A percentile compares a stretch with the other conserved stretches of the same genome.
phyloP scores from a whole-genome alignment of 2,113 vertebrate genomes.

The Edolisoma coerulescens region DNA sequence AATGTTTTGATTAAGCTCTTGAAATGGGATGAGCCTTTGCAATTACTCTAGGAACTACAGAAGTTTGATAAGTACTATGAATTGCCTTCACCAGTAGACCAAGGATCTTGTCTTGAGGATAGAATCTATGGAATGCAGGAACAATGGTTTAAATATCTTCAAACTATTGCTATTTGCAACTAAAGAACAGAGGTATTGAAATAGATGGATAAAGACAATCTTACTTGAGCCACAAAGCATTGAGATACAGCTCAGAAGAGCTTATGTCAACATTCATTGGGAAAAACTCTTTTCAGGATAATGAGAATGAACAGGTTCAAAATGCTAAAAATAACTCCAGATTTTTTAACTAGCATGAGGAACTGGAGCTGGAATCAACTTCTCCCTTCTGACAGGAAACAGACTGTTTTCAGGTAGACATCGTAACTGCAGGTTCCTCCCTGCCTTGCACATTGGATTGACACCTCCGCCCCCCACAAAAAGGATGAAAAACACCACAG shows the following conservation, averaged over 20 bases:
- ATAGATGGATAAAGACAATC: conserved; percentile 21
- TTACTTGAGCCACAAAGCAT: not conserved
- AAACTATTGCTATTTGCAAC: not conserved
- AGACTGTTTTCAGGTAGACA: not conserved
- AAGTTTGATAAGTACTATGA: not conserved
- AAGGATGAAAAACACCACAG: not conserved
- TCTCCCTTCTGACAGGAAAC: not conserved
- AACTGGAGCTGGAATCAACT: not conserved
- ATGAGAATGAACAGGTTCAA: conserved; percentile 18
- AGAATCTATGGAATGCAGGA: not conserved
- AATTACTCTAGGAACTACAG: not conserved
- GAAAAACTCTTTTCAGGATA: conserved; percentile 13
- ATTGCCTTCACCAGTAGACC: not conserved
- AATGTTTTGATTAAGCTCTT: not conserved
- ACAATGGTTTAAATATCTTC: not conserved
- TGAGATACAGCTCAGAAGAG: not conserved
- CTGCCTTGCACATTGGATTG: not conserved
- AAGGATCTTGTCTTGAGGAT: not conserved
- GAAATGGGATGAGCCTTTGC: not conserved
- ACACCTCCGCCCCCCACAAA: not conserved
- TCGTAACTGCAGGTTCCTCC: not conserved
- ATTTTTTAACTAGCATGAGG: not conserved
- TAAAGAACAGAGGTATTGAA: conserved; percentile 13
- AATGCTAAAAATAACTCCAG: conserved; percentile 12
- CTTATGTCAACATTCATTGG: conserved; percentile 10